These are phyloP conservation scores for Pteropus alecto DNA, from an alignment of 2,113 vertebrate species.

Conservation along the genomic window DNA sequence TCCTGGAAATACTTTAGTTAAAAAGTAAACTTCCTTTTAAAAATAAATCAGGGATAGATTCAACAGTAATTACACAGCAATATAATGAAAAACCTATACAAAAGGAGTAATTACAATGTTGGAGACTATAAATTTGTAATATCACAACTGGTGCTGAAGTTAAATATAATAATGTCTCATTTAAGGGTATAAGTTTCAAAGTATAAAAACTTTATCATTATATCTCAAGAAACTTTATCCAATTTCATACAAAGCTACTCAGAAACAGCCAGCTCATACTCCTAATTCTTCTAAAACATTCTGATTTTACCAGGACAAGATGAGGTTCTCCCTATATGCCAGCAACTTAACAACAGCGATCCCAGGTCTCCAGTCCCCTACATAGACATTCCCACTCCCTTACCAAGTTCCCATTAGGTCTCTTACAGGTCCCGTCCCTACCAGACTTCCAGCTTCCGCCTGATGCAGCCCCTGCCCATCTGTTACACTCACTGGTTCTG, in stretches of 20 bases:
- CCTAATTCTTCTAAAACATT: background rate
- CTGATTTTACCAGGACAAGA: background rate
- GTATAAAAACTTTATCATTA: background rate
- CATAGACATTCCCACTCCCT: fast-evolving
- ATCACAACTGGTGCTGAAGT: background rate
- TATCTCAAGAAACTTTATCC: background rate
- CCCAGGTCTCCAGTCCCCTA: background rate
- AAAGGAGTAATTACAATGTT: background rate
- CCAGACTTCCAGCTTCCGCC: background rate
- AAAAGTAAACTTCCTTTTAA: background rate
- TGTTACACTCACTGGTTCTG: background rate
- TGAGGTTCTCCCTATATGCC: background rate
- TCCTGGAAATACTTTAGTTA: background rate
- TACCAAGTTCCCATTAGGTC: fast-evolving
- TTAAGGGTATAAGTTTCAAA: background rate
- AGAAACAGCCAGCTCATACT: background rate
- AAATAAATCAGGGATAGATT: background rate
- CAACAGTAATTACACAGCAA: background rate
- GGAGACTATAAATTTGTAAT: background rate
- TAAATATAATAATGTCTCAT: background rate
- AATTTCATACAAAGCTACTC: background rate
- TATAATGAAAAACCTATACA: background rate
- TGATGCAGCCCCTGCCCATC: background rate
- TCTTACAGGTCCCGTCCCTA: background rate
- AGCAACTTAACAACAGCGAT: background rate